Conservation (phyloP, 2,888 invertebrate genomes). For the Dryocosmus kuriphilus region DNA sequence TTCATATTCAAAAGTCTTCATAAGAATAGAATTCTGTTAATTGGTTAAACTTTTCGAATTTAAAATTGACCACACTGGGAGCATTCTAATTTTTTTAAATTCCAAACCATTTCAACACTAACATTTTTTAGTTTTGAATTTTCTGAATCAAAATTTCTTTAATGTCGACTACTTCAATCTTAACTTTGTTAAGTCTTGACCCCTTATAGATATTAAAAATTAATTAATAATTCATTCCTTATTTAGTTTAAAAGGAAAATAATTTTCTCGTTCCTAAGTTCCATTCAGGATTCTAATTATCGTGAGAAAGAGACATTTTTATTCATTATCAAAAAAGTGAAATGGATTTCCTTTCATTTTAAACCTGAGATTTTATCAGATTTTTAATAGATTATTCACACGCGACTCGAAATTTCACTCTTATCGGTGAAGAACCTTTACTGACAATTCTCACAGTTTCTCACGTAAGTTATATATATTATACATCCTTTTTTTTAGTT, state of each 20-base stretch:
- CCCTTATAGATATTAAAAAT: no score
- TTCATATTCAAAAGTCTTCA: no score
- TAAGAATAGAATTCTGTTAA: no score
- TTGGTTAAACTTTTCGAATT: no score
- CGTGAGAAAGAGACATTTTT: not conserved
- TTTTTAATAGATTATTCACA: conserved; percentile 1
- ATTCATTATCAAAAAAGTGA: not conserved
- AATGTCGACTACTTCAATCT: no score
- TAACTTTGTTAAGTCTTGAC: no score
- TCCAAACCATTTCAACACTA: fast-evolving
- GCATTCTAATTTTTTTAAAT: no score
- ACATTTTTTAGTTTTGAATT: no score
- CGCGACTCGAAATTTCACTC: not conserved
- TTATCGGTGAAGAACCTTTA: not conserved
- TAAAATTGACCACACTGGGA: no score
- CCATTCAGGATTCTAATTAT: conserved; percentile 16
- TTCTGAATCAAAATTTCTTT: no score
- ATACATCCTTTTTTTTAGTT: not conserved
- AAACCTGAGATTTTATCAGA: conserved; percentile 22
- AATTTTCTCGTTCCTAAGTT: not conserved
- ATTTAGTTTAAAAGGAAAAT: not conserved
- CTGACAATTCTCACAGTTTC: not conserved
- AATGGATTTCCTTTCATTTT: conserved; percentile 1
- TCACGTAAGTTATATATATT: not conserved
- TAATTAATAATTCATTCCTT: not conserved